These are phyloP conservation scores for Bombus cullumanus DNA, from an alignment of 1,140 invertebrate genomes.

Conservation along the genomic window DNA sequence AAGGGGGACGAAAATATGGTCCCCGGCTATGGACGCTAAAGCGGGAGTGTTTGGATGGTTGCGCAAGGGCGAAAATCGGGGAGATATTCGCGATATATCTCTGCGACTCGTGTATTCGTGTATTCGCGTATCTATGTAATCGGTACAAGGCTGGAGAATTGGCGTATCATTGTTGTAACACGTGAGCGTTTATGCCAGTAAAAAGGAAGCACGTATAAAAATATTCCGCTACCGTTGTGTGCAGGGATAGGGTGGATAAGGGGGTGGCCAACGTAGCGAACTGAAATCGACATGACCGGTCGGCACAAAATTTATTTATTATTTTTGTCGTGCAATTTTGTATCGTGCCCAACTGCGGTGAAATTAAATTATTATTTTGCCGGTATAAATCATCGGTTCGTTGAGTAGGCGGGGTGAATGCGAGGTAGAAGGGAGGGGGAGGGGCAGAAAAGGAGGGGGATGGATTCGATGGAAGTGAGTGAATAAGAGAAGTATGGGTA, in stretches of 20 bases:
- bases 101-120: not conserved
- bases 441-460: not conserved
- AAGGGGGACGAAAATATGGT: too few relatives aligned
- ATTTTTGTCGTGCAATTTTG: constrained; percentile 82
- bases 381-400: constrained; percentile 79
- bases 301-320: constrained; percentile 82
- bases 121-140: constrained; percentile 53
- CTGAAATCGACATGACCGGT: constrained; percentile 81
- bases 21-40: too few relatives aligned
- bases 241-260: constrained; percentile 48
- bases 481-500: not conserved
- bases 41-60: not conserved
- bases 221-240: constrained; percentile 56
- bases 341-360: constrained; percentile 80
- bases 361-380: constrained; percentile 84
- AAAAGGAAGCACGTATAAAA: constrained; percentile 61
- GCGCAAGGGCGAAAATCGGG: not conserved
- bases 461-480: constrained; percentile 27
- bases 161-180: constrained; percentile 29
- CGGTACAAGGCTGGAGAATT: constrained; percentile 36
- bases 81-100: not conserved
- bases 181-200: constrained; percentile 57
- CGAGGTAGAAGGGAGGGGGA: not conserved
- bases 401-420: constrained; percentile 59
- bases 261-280: constrained; percentile 48